These are phyloP conservation scores for Phainopepla nitens DNA, from an alignment of 2,113 vertebrate species.

Conservation along the genomic window DNA sequence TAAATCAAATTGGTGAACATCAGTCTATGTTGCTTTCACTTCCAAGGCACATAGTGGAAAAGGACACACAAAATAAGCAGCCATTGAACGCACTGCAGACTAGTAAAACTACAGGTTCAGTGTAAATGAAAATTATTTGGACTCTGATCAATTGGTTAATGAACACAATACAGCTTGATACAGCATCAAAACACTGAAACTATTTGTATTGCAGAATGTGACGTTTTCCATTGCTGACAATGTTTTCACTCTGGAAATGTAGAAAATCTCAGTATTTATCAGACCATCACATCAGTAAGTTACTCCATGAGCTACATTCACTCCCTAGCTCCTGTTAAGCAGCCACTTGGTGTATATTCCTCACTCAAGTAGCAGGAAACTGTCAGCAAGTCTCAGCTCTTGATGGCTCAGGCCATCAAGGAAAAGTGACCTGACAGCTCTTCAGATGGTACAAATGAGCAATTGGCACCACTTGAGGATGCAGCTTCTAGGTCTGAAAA, in stretches of 20 bases:
- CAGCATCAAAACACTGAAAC: not conserved
- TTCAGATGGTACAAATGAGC: not conserved
- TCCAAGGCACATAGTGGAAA: not conserved
- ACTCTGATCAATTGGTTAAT: not conserved
- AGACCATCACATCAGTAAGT: not conserved
- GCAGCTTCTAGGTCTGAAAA: not conserved
- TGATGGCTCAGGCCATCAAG: not conserved
- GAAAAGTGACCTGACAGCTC: not conserved
- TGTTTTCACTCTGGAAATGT: not conserved
- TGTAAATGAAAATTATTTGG: not conserved
- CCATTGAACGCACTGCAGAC: not conserved
- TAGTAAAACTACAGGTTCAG: not conserved
- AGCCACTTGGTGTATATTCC: not conserved
- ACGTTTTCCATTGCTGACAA: not conserved
- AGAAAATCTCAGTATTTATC: not conserved
- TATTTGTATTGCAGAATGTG: not conserved
- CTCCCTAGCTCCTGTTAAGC: not conserved
- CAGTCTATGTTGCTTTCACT: not conserved
- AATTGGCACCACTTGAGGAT: not conserved
- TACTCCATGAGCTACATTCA: not conserved
- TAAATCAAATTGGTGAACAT: not conserved
- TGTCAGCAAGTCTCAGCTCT: not conserved
- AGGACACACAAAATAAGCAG: not conserved
- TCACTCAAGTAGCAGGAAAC: not conserved
- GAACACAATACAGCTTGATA: not conserved